Base-by-base conservation (phyloP, 2,113 vertebrate species). In the Nesoenas mayeri region DNA sequence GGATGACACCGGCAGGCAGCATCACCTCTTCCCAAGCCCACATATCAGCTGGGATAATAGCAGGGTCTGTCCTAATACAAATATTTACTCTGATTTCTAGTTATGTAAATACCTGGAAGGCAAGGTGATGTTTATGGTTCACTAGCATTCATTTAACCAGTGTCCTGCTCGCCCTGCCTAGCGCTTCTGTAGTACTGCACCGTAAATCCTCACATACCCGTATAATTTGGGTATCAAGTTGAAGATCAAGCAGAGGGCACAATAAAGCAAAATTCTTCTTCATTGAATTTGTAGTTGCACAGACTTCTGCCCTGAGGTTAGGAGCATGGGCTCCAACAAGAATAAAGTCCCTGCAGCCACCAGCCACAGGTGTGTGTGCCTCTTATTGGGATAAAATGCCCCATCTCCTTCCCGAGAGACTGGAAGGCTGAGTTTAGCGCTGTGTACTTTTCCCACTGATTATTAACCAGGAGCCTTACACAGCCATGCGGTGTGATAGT, bases 81-180 rank as follows among this genome's bases (percentile, higher is more conserved):
- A 94, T 94, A 92, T 93, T 96, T 94, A 85, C 92, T 34, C 77
- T 36, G 18, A 70, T 93, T 96, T 93, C 83, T 87, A 54, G 57
- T 75, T 87, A 81, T 78, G 54, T 72, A 93, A 88, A 88, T 72
- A 91, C 7, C 38, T 86, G 38, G n/a, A 80, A 94, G 83, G 85
- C 85, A 75, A 88, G 77, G 85, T 54, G 77, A 86, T 36, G 22
- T 93, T 95, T 92, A 94, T 6, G 0, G 69, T 83, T 90, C 85
- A 64, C 73, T 40, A 53, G 0, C 0, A 96, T 88, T 79, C 56
- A 75, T 93, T 88, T 89, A 93, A 87, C 50, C 61, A 36, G 48
- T 7, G 4, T 74, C 82, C 80, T 40, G 42, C 48, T 73, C 79
- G 48, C 72, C 53, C 32, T 88, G 26, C 47, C 29, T 18, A 66